phyloP scores from a whole-genome alignment of 2,888 invertebrate species.

The Seira sanloemensis region DNA sequence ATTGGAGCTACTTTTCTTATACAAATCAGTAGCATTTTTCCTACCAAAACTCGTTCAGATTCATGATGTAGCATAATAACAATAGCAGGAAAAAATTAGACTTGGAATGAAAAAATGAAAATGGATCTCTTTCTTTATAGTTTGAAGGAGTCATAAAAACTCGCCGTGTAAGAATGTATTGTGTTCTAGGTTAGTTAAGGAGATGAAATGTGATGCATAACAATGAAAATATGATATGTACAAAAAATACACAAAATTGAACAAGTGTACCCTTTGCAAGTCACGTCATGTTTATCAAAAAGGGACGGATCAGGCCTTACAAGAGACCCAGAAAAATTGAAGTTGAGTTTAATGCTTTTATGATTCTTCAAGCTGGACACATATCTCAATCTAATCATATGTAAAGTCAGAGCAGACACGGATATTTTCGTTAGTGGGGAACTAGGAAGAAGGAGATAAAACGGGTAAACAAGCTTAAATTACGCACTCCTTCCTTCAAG shows the following conservation, averaged over 20 bases:
- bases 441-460: not conserved
- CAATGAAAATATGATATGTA: not conserved
- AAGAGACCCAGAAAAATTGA: not conserved
- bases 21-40: slow-evolving; percentile 7
- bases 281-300: slow-evolving; percentile 37
- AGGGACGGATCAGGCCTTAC: not conserved
- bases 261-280: slow-evolving; percentile 32
- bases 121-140: not conserved
- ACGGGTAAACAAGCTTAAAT: not conserved
- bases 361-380: not conserved
- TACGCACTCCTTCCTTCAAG: not conserved
- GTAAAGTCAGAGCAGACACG: not conserved
- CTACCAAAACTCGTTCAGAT: slow-evolving; percentile 11
- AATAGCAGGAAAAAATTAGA: slow-evolving; percentile 5
- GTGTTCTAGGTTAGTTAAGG: slow-evolving; percentile 48
- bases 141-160: not conserved
- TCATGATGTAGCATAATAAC: slow-evolving; percentile 30
- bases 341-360: not conserved
- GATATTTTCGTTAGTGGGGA: no score
- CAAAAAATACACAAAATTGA: slow-evolving; percentile 11
- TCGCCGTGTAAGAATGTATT: not conserved
- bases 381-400: not conserved
- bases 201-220: not conserved
- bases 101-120: not conserved
- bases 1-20: not conserved